phyloP scores from a whole-genome alignment of 92 coral and sea anemone genomes.

The Anthopleura xanthogrammica region DNA sequence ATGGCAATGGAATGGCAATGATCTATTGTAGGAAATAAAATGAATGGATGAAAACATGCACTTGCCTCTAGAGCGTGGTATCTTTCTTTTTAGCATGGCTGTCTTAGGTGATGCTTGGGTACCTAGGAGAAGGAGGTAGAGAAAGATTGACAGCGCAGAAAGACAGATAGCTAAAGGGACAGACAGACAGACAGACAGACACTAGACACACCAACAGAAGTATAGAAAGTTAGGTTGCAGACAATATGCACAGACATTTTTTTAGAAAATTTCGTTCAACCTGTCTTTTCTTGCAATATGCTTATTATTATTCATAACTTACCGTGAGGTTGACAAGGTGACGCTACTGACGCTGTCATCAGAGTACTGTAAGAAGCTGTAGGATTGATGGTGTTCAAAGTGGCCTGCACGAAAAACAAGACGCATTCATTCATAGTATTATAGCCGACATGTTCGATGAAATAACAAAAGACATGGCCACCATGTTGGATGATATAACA shows the following conservation, averaged over 20 bases:
- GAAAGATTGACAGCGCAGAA: too few species aligned
- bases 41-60: not conserved
- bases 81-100: not conserved
- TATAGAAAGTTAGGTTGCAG: too few species aligned
- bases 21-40: not conserved
- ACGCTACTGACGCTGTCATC: not conserved
- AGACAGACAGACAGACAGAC: not conserved
- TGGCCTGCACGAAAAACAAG: not conserved
- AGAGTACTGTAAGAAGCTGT: not conserved
- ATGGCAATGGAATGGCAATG: too few species aligned
- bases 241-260: too few species aligned
- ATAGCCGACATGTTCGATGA: too few species aligned
- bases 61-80: slow-evolving; percentile 1
- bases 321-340: not conserved
- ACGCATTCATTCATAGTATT: too few species aligned
- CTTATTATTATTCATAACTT: not conserved
- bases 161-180: not conserved
- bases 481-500: too few species aligned
- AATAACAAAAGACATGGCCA: too few species aligned
- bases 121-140: not conserved
- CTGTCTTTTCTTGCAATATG: too few species aligned
- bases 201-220: too few species aligned
- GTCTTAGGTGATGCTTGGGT: not conserved
- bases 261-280: too few species aligned
- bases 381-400: not conserved